These are phyloP conservation scores for Sipha maydis DNA, from an alignment of 2,888 invertebrate species.

Conservation along the genomic window DNA sequence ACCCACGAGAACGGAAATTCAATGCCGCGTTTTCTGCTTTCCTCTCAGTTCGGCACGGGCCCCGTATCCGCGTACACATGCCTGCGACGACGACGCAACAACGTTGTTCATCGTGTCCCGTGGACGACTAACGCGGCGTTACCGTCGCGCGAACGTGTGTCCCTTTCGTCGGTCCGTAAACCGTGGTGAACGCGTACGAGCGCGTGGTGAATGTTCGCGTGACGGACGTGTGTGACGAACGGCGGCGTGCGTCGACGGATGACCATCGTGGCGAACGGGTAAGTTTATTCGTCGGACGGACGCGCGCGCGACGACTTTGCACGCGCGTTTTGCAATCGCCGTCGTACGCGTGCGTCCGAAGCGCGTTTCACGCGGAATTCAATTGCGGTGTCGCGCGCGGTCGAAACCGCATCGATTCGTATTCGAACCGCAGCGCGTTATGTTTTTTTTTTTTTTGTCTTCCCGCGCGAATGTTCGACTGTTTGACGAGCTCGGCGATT, in stretches of 20 bases:
- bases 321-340: too few species aligned
- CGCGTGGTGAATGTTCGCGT: neutral
- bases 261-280: neutral
- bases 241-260: neutral
- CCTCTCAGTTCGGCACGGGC: slow-evolving; percentile 1
- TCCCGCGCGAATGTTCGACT: too few species aligned
- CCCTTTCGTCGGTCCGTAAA: neutral
- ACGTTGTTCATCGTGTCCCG: neutral
- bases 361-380: neutral
- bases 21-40: slow-evolving; percentile 1
- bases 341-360: too few species aligned
- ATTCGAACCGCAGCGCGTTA: neutral
- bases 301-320: too few species aligned
- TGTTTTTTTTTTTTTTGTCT: too few species aligned
- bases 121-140: neutral
- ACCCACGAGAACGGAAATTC: neutral
- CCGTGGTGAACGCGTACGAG: neutral
- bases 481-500: too few species aligned
- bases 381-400: neutral
- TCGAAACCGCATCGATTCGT: neutral
- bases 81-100: neutral
- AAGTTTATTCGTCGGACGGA: too few species aligned
- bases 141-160: too few species aligned
- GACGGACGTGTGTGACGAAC: neutral
- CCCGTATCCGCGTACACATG: neutral